Evolutionary conservation across 2,797 vertebrate species (phyloP).

Genomic region (Lepilemur septentrionalis): DNA sequence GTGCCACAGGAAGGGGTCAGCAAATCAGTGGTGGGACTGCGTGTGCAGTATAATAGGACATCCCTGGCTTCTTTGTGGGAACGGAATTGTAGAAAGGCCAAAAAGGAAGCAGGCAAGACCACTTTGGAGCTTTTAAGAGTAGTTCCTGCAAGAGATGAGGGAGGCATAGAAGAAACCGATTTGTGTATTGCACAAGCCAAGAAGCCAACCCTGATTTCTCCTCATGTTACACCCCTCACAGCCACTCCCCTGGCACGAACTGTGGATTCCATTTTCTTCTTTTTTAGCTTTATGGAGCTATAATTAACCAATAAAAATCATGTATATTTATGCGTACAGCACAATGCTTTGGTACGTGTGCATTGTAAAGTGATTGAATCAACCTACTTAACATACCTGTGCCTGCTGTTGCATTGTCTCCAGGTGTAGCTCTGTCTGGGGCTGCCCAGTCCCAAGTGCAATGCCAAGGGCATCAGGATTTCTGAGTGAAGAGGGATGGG

Average conservation of each 20-base stretch:
- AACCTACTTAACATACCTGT: background rate
- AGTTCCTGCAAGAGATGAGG: background rate
- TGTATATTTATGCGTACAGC: too few relatives aligned
- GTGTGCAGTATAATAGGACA: too few relatives aligned
- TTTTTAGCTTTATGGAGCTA: background rate
- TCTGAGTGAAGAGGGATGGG: background rate
- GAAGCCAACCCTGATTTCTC: rapidly evolving
- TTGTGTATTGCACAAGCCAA: background rate
- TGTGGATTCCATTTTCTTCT: background rate
- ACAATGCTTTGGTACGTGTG: too few relatives aligned
- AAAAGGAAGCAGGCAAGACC: background rate
- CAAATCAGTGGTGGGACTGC: background rate
- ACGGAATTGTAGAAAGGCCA: background rate
- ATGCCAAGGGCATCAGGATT: rapidly evolving
- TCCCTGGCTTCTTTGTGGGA: background rate
- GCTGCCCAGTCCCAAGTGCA: background rate
- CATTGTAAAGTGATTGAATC: background rate
- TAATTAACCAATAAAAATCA: background rate
- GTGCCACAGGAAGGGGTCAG: background rate
- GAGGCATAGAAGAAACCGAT: too few relatives aligned
- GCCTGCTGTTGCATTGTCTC: too few relatives aligned
- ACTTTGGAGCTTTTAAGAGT: background rate
- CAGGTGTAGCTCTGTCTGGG: too few relatives aligned
- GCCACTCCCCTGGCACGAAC: background rate
- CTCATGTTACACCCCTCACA: background rate